These are phyloP conservation scores for Stichodactyla mertensii DNA, from an alignment of 64 coral and sea anemone species.

Conservation along the genomic window DNA sequence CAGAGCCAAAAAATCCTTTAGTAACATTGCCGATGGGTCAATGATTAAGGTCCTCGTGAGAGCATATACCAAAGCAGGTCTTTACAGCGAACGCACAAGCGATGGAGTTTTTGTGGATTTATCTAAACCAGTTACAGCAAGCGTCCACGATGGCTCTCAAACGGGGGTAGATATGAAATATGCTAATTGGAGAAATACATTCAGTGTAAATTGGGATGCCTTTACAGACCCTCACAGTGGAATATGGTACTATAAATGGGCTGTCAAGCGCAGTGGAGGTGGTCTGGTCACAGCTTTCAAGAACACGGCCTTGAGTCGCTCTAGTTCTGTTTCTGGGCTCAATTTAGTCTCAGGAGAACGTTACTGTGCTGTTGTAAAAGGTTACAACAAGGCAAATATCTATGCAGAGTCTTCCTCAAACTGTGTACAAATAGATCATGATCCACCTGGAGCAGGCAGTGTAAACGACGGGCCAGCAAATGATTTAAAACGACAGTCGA, in stretches of 20 bases:
- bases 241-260: slow-evolving; percentile 65
- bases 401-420: slow-evolving; percentile 51
- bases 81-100: too few species aligned
- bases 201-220: slow-evolving; percentile 54
- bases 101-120: too few species aligned
- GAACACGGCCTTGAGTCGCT: slow-evolving; percentile 41
- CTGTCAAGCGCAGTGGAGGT: slow-evolving; percentile 38
- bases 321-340: slow-evolving; percentile 32
- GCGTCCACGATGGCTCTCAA: slow-evolving; percentile 52
- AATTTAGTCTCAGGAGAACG: slow-evolving; percentile 60
- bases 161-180: slow-evolving; percentile 34
- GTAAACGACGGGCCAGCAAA: slow-evolving; percentile 69
- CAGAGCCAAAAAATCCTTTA: too few species aligned
- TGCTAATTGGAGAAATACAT: slow-evolving; percentile 77
- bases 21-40: too few species aligned
- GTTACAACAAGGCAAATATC: slow-evolving; percentile 83
- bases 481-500: slow-evolving; percentile 80
- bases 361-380: slow-evolving; percentile 84
- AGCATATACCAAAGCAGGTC: too few species aligned
- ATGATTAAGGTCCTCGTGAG: too few species aligned
- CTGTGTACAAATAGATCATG: slow-evolving; percentile 85
- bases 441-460: slow-evolving; percentile 62
- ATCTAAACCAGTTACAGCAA: slow-evolving; percentile 32
- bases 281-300: slow-evolving; percentile 67
- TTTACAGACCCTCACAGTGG: slow-evolving; percentile 79